Evolutionary conservation across 1,140 invertebrate genomes (phyloP).

Genomic region (Conopomorpha cramerella): DNA sequence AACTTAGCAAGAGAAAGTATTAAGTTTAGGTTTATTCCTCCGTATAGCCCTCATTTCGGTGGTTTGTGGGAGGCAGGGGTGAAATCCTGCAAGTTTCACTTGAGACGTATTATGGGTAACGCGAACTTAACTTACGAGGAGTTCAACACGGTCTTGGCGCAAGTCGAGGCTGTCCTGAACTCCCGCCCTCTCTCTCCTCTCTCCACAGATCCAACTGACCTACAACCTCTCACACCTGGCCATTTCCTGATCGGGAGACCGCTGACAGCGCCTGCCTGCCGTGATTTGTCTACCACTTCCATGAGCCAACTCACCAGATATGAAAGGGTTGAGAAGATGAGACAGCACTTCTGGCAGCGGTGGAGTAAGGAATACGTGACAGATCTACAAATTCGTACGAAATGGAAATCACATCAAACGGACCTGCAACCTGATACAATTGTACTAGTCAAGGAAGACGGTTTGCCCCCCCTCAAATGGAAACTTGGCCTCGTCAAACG

Average conservation of each 20-base stretch:
- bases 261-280: conserved; percentile 1
- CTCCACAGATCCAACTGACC: conserved; percentile 11
- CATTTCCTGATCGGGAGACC: conserved; percentile 6
- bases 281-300: neutral
- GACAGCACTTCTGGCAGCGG: no score
- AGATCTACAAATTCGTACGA: no score
- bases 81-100: conserved; percentile 6
- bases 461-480: no score
- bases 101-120: conserved; percentile 11
- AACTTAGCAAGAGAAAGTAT: conserved; percentile 3
- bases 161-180: conserved; percentile 21
- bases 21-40: conserved; percentile 8
- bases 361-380: no score
- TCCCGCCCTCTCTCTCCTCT: conserved; percentile 11
- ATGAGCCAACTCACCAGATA: neutral
- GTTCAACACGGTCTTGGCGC: conserved; percentile 15
- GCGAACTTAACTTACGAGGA: conserved; percentile 19
- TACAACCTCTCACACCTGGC: conserved; percentile 6
- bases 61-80: neutral
- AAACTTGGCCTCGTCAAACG: no score
- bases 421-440: no score
- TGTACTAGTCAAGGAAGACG: no score
- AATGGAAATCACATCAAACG: no score
- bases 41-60: conserved; percentile 4
- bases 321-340: conserved; percentile 2